Base-by-base conservation (phyloP, 2,797 vertebrate species). In the Podarcis lilfordi region DNA sequence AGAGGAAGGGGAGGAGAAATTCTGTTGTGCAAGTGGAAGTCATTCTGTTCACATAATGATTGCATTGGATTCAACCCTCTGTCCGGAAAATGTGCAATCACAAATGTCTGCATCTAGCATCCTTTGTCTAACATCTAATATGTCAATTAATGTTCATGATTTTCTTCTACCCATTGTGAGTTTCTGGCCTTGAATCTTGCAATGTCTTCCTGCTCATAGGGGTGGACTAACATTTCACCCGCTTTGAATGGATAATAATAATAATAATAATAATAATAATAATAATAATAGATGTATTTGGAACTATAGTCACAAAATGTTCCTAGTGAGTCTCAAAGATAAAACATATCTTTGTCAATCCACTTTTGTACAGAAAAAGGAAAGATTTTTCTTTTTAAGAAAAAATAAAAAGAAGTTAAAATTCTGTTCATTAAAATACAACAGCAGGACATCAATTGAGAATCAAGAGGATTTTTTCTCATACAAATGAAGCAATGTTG, bases 351-450 rank as follows among this genome's bases (percentile, higher is more conserved):
- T 79, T 86, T 75, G 32, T 81, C 64, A 35, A 7, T 35, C 69
- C 78, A 91, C 74, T 40, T 91, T 80, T 88, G 35, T 1, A 87
- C 3, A 0, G n/a, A 4, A 61, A 10, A 3, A 35, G 11, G 21
- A 76, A 1, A 79, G 19, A 23, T 68, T 15, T 89, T 90, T 89
- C 84, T 32, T 32, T 83, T 71, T 76, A 37, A 27, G 21, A 50
- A 29, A 17, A 88, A 92, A 80, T 1, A 1, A 43, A 71, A 88
- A 66, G 21, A 37, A 89, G 66, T 88, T 85, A 87, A 90, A 93
- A 91, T 89, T 94, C 87, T 89, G 43, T 93, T 91, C 88, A 93
- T 94, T 93, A 92, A 90, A 93, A 91, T 88, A 88, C 50, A 95
- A 69, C 86, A 94, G 88, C 40, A 86, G 72, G 72, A 72, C 55